These are phyloP conservation scores for Limosa lapponica DNA, from an alignment of 2,797 vertebrate genomes.

Conservation along the genomic window DNA sequence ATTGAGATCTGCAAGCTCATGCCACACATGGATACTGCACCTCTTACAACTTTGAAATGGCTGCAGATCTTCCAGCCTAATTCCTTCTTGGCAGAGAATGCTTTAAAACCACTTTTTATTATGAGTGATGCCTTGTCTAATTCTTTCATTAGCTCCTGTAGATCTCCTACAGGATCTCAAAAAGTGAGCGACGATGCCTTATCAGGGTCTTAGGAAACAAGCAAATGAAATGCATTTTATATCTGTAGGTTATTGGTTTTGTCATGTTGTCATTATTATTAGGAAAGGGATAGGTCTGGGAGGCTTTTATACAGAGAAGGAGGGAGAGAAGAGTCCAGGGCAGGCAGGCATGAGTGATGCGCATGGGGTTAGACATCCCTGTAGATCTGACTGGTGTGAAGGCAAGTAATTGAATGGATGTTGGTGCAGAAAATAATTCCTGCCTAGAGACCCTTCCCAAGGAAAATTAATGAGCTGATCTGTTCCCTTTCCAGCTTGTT, in stretches of 20 bases:
- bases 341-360: conserved; percentile 64
- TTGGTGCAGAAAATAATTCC: conserved; percentile 59
- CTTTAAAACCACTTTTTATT: conserved; percentile 56
- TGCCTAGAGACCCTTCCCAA: conserved; percentile 45
- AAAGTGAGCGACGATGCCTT: conserved; percentile 8
- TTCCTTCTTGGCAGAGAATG: background rate
- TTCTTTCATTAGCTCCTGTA: conserved; percentile 57
- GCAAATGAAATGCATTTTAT: conserved; percentile 43
- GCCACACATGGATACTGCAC: background rate
- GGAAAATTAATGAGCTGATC: conserved; percentile 36
- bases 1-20: conserved; percentile 28
- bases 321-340: conserved; percentile 31
- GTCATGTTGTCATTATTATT: conserved; percentile 68
- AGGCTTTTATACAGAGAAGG: conserved; percentile 25
- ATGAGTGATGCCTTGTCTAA: conserved; percentile 41
- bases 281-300: conserved; percentile 48
- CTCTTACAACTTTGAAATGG: conserved; percentile 32
- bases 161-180: conserved; percentile 42
- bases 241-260: conserved; percentile 67
- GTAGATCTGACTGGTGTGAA: conserved; percentile 66
- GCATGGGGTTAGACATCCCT: conserved; percentile 49
- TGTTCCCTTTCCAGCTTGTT: conserved; percentile 49
- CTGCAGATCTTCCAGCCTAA: background rate
- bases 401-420: conserved; percentile 62
- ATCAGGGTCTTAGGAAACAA: conserved; percentile 27